Base-by-base conservation (phyloP, 2,113 vertebrate genomes). In the Orthonyx spaldingii region DNA sequence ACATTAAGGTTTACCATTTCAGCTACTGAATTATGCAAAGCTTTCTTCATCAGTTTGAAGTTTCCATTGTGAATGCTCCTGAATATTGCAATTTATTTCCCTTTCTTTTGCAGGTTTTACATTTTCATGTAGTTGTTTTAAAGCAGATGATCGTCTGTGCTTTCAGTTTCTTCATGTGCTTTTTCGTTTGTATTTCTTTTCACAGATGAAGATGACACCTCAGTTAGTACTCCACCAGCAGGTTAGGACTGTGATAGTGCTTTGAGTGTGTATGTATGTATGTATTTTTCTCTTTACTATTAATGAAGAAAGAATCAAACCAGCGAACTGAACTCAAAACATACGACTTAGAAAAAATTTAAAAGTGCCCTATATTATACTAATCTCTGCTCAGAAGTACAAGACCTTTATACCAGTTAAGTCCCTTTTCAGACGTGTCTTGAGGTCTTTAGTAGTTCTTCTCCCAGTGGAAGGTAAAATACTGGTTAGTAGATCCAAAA, bases 171-270 rank as follows among this genome's bases (percentile, higher is more conserved):
- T 93, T 98, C 96, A 97, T n/a, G 68, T 56, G 35, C 47, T 95
- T 97, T 96, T 94, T 94, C 95, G 64, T 95, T 96, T 96, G 93
- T 97, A 97, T 98, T 96, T 98, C 97, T 98, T 97, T 98, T 97
- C 97, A 91, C 98, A 98, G 98, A 98, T 96, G 98, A 98, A 98
- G 98, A 98, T 90, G 98, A 98, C 50, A 93, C 97, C 85, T 97
- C 96, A 57, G 97, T 97, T 96, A 97, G 96, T 80, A 91, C 97
- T 87, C 66, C 98, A 94, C 97, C 97, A 96, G 97, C 98, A 98
- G 98, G 98, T 98, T 98, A 98, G 98, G 96, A 97, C 32, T 49
- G 71, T 87, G 94, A 63, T 92, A 72, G 55, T 42, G 27, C 57
- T 89, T 68, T 96, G 44, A 87, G 81, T 95, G 77, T 74, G 96